Base-by-base conservation (phyloP, 1,140 invertebrate genomes). In the Drosophila subobscura region DNA sequence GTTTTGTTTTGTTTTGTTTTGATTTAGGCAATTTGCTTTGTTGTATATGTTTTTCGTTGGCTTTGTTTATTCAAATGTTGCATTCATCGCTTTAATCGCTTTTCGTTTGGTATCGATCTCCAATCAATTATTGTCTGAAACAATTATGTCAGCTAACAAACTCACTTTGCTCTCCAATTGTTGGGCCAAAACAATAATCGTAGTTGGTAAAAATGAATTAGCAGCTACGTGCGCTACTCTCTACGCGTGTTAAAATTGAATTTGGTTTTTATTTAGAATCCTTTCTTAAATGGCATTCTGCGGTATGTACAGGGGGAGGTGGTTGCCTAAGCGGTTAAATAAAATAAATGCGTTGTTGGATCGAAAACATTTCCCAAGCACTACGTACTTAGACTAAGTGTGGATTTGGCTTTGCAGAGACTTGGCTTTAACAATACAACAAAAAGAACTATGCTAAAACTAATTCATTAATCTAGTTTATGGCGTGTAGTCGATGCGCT, bases 81-180 rank as follows among this genome's bases (percentile, higher is more conserved):
- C 42, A 27, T 60, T 60, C 22, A 14, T 3, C 16, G 16, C 16
- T 20, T 58, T 47, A 47, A 33, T 44, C 51, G 23, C 12, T 55
- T 77, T 29, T 58, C 22, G 53, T 55, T 56, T 51, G 51, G 52
- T 68, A 25, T 47, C 41, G 45, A 46, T 68, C 33, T 71, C 68
- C 65, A 88, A 86, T 86, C 53, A 59, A 41, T 88, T 88, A 88
- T 88, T 88, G 83, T 88, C 83, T 88, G 85, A 88, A 88, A 88
- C 49, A 88, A 88, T 79, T 72, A 83, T 68, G 63, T 63, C 72
- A 50, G 67, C 71, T 81, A 88, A 83, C 58, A 81, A 81, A 77
- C 65, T 70, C 25, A 8, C 44, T 66, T 51, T 68, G 52, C 53
- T 55, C 49, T 41, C 22, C 29, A 16, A 42, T 53, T 37, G 37